A percentile compares a stretch with the other conserved stretches of the same genome.
phyloP scores from a whole-genome alignment of 2,113 vertebrate species.

The Centropus unirufus region DNA sequence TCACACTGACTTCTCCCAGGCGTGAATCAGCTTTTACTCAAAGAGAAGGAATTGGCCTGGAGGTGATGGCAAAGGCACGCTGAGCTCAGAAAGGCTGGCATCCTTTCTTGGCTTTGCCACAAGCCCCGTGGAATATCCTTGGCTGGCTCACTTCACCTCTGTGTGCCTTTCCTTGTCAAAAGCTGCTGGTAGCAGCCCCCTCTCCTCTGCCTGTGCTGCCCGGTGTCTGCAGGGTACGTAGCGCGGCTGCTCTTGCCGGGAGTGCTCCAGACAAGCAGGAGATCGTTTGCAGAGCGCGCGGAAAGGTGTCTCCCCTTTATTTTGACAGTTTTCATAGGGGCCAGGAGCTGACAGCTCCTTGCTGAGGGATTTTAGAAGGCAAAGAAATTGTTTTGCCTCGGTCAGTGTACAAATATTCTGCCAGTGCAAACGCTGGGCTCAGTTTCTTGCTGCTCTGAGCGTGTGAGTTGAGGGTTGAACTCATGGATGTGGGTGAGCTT shows the following conservation, averaged over 20 bases:
- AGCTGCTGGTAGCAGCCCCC: not conserved
- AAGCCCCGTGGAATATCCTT: slow-evolving; percentile 42
- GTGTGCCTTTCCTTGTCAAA: slow-evolving; percentile 12
- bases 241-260: not conserved
- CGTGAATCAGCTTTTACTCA: slow-evolving; percentile 59
- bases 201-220: not conserved
- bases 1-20: slow-evolving; percentile 9
- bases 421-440: not conserved
- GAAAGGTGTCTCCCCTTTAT: not conserved
- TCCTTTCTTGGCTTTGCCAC: slow-evolving; percentile 49
- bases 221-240: not conserved
- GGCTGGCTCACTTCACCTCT: slow-evolving; percentile 28
- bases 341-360: not conserved
- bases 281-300: not conserved
- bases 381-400: not conserved
- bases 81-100: slow-evolving; percentile 55
- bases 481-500: not conserved
- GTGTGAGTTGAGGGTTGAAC: not conserved
- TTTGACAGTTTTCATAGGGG: not conserved
- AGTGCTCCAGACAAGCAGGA: not conserved
- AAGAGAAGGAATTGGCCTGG: slow-evolving; percentile 46
- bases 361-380: not conserved
- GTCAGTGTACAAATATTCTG: not conserved
- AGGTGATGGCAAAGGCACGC: slow-evolving; percentile 62
- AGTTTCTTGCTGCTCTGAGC: not conserved